Evolutionary conservation across 1,140 invertebrate genomes (phyloP).

Genomic region (Drosophila saltans): DNA sequence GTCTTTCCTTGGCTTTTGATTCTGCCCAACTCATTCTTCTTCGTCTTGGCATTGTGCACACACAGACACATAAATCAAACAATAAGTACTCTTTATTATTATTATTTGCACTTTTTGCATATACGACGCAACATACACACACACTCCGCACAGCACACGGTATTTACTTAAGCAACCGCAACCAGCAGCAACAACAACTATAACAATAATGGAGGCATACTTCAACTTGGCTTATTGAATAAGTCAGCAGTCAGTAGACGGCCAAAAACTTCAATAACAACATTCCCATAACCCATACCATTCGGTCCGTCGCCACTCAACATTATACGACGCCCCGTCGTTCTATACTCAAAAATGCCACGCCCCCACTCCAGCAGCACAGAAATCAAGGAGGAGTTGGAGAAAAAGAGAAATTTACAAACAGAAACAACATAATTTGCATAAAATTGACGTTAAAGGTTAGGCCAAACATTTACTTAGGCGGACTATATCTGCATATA

Average conservation of each 20-base stretch:
- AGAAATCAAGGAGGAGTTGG: constrained; percentile 26
- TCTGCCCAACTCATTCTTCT: constrained; percentile 27
- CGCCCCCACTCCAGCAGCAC: constrained; percentile 37
- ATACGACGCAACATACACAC: constrained; percentile 28
- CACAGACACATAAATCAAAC: constrained; percentile 83
- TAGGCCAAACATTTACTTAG: constrained; percentile 82
- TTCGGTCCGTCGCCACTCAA: constrained; percentile 26
- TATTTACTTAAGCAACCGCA: constrained; percentile 74
- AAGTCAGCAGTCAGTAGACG: constrained; percentile 66
- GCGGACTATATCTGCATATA: constrained; percentile 37
- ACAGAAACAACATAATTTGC: constrained; percentile 81
- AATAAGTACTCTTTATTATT: constrained; percentile 83
- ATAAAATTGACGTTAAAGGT: constrained; percentile 83
- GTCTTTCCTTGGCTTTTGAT: background rate
- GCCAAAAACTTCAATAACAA: constrained; percentile 77
- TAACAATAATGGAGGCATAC: constrained; percentile 69
- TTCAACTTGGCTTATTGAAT: constrained; percentile 83
- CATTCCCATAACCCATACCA: constrained; percentile 65
- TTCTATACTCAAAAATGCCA: constrained; percentile 53
- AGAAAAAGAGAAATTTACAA: constrained; percentile 35
- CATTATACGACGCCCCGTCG: constrained; percentile 62
- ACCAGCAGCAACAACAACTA: constrained; percentile 39
- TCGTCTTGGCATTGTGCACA: constrained; percentile 62
- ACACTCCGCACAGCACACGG: constrained; percentile 47
- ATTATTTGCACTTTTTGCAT: constrained; percentile 83